Evolutionary conservation across 2,888 invertebrate species (phyloP), one percentile per base, ranked within the genome.

Genomic region (Caenorhabditis virilis): DNA sequence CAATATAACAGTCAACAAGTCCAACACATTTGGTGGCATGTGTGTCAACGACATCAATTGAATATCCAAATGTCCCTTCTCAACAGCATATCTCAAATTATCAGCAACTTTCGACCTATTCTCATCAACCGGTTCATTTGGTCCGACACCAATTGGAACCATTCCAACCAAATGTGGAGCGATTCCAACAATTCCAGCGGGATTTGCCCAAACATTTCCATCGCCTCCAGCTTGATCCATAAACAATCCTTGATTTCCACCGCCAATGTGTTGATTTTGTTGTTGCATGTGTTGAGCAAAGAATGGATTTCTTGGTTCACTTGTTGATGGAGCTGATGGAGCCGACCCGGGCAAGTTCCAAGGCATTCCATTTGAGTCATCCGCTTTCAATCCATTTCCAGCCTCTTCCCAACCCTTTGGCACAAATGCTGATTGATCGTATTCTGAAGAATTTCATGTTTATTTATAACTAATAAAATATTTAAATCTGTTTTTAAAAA

Each of bases 211-310:
- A 16, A 45, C 45, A n/a, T n/a, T n/a, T 27, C 45, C 27, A 45
- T 45, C 45, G 9, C 45, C 45, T 27, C 5, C 38, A 6, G n/a
- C 18, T 16, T 7, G 15, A 38, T 38, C 38, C 7, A 38, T 38
- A n/a, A 38, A 38, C 6, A 7, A 5, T n/a, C 38, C 38, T 16
- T 38, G 38, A 38, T 38, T 42, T 20, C 42, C 42, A 23, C 23
- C 42, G 15, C 23, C n/a, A 18, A 16, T 20, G 4, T 43, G 27
- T 30, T 18, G n/a, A 16, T 45, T 26, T 45, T 55, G 55, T 25
- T 63, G 63, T 15, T 63, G 63, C 65, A 65, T 65, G 49, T 65
- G 65, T 18, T 60, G 60, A 4, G 65, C 65, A 25, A 65, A 65
- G 53, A 65, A 65, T 27, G 65, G 65, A 43, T 65, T 60, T 39